phyloP scores from a whole-genome alignment of 2,113 vertebrate genomes.

The Phalacrocorax carbo region DNA sequence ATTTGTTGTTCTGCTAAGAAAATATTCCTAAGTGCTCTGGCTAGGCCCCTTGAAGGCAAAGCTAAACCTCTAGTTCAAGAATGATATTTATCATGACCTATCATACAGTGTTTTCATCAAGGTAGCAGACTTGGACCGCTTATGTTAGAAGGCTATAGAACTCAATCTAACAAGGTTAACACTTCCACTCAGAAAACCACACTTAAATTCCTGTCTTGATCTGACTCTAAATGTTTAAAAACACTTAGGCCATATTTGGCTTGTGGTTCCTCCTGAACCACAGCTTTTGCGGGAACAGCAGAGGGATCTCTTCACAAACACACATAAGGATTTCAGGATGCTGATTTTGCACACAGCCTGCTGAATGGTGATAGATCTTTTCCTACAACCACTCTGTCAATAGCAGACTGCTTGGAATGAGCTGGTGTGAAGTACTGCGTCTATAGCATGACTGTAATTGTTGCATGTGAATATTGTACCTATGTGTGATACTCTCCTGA shows the following conservation, averaged over 20 bases:
- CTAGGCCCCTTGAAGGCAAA: neutral
- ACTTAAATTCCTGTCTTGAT: neutral
- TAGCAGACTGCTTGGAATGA: neutral
- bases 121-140: neutral
- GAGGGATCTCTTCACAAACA: neutral
- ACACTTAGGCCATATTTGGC: neutral
- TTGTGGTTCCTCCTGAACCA: neutral
- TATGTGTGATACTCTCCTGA: neutral
- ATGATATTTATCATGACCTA: neutral
- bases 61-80: neutral
- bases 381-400: neutral
- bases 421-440: neutral
- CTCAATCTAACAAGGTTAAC: constrained; percentile 3
- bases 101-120: neutral
- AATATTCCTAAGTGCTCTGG: neutral
- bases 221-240: neutral
- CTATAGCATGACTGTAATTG: neutral
- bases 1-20: neutral
- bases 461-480: neutral
- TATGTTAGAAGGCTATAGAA: neutral
- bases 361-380: neutral
- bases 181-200: neutral
- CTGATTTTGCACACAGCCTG: neutral
- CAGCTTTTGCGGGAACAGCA: neutral
- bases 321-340: neutral